These are phyloP conservation scores for Zonotrichia albicollis DNA, from an alignment of 2,797 vertebrate species.

Conservation along the genomic window DNA sequence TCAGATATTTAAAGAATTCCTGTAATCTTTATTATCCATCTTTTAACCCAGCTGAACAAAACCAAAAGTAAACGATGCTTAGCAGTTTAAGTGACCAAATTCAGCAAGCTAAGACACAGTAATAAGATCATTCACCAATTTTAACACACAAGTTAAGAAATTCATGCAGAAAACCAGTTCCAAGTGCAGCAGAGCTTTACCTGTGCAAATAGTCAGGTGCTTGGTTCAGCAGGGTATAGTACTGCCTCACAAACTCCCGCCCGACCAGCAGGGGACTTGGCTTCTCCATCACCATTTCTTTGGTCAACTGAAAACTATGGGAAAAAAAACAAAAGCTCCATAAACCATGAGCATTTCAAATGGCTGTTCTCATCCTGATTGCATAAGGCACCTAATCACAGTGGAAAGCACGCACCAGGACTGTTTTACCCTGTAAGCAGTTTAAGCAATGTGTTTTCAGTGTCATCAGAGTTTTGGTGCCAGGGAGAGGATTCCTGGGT, in stretches of 20 bases:
- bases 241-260: constrained; percentile 99
- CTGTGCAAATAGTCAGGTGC: constrained; percentile 98
- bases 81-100: not conserved
- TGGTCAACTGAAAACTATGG: constrained; percentile 91
- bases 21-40: not conserved
- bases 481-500: not conserved
- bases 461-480: not conserved
- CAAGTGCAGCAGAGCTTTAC: constrained; percentile 52
- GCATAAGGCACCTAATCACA: not conserved
- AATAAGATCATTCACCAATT: not conserved
- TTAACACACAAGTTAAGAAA: not conserved
- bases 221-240: constrained; percentile 97
- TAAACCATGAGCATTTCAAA: not conserved
- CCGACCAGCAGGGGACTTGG: constrained; percentile 99
- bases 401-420: not conserved
- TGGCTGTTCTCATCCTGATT: not conserved
- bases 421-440: not conserved
- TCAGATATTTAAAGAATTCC: not conserved
- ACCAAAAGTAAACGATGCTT: not conserved
- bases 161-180: not conserved
- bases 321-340: not conserved
- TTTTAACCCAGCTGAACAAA: not conserved
- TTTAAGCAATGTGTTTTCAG: not conserved
- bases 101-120: not conserved
- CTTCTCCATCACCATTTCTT: constrained; percentile 99